Evolutionary conservation across 2,888 invertebrate genomes (phyloP), one percentile per base, ranked within the genome.

Genomic region (Ceratothoa steindachneri): DNA sequence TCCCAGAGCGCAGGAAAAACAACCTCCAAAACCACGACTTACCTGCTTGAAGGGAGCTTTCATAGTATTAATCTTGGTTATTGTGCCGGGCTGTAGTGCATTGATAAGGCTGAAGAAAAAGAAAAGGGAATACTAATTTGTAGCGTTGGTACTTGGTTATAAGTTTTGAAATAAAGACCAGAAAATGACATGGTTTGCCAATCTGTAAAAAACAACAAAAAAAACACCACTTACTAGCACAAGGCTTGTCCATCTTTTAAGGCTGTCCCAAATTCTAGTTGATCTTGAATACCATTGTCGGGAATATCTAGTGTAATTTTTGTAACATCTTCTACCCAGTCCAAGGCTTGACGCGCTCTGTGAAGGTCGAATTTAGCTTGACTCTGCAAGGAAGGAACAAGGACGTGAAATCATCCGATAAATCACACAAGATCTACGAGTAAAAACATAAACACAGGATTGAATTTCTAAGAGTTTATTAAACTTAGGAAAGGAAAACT

Each of bases 341-440:
- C 81, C 64, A 86, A 81, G 0, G 84, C 85, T 80, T 85, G 85
- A 67, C 83, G 81, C 0, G 86, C 86, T 78, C 86, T 84, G 55
- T 84, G 83, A 72, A 86, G 77, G 77, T 83, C 84, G 81, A 87
- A 87, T 77, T 87, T 85, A 30, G 86, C 86, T 80, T 86, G 85
- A 71, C 86, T 84, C 86, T 86, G 81, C 30, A 81, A 80, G 31
- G 64, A 72, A 69, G 77, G 74, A 65, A 71, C 30, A 29, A 66
- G 28, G 31, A 41, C n/a, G n/a, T n/a, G n/a, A n/a, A n/a, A n/a
- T n/a, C n/a, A n/a, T n/a, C n/a, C n/a, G n/a, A n/a, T n/a, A n/a
- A n/a, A n/a, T n/a, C n/a, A n/a, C n/a, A n/a, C n/a, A n/a, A n/a
- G n/a, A n/a, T n/a, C n/a, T n/a, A n/a, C n/a, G n/a, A n/a, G n/a